Evolutionary conservation across 2,113 vertebrate species (phyloP), one percentile per base, ranked within the genome.

Genomic region (Chelonoidis abingdonii): DNA sequence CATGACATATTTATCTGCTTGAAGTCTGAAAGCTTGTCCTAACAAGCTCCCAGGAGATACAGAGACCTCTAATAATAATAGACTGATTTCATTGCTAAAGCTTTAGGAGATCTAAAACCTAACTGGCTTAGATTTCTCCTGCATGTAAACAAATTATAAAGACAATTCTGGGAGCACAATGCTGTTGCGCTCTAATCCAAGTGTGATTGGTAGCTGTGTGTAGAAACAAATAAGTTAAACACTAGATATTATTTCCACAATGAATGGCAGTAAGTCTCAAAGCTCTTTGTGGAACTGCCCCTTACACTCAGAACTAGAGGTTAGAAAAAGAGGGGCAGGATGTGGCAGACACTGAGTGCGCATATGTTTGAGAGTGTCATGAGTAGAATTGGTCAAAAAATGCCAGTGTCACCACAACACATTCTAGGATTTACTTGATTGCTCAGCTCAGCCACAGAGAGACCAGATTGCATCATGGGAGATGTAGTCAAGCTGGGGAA

Each of bases 41-140:
- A 96, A 97, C 1, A 11, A 96, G 94, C 93, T 95, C 31, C 84
- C 89, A 41, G 25, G n/a, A 86, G 50, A 27, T 88, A 80, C 27
- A 90, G 47, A 96, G 80, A 80, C 47, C 54, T 94, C 82, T 89
- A 88, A 83, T 21, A 29, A 93, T 92, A 95, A 94, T 76, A 53
- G 83, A 59, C 47, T 93, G n/a, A 29, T 93, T 94, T 84, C 80
- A 89, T 31, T 10, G 69, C 50, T 54, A 54, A 87, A 80, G 41
- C 6, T 81, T n/a, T 95, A 85, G 57, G 82, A 87, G 54, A 59
- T 9, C 93, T 10, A 87, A 85, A 92, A 54, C 10, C n/a, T 47
- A 94, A 69, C 84, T 86, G 75, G 14, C 29, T 76, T 72, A 38
- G 54, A 38, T 57, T 87, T 90, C 50, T 82, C 52, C 53, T 89